Conservation (phyloP, 2,888 invertebrate genomes). For the Petrolisthes manimaculis region DNA sequence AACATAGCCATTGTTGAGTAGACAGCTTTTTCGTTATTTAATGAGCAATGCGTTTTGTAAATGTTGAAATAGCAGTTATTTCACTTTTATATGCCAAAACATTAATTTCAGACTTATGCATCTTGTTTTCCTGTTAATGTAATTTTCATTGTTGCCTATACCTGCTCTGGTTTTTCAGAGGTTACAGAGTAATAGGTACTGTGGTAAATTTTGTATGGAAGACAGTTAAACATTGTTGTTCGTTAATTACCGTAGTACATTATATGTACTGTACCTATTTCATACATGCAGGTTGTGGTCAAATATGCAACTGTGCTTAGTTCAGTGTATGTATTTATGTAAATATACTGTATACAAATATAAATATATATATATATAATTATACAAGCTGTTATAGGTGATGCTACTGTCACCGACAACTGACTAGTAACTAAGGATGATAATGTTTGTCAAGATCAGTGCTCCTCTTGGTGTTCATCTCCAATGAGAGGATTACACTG, state of each 20-base stretch:
- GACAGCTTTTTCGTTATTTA: too few relatives aligned
- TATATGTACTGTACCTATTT: neutral
- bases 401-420: slow-evolving; percentile 4
- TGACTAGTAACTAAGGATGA: slow-evolving; percentile 20
- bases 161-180: too few relatives aligned
- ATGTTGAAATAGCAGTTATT: too few relatives aligned
- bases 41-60: too few relatives aligned
- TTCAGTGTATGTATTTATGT: slow-evolving; percentile 37
- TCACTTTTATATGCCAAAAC: too few relatives aligned
- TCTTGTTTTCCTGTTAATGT: too few relatives aligned
- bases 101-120: too few relatives aligned
- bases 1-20: too few relatives aligned
- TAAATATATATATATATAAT: slow-evolving; percentile 40
- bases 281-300: slow-evolving; percentile 30
- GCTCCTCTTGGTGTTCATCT: neutral
- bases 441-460: slow-evolving; percentile 1
- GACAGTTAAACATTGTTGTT: slow-evolving; percentile 1
- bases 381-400: slow-evolving; percentile 36
- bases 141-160: too few relatives aligned
- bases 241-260: slow-evolving; percentile 10
- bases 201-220: too few relatives aligned
- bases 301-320: slow-evolving; percentile 40
- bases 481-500: neutral
- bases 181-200: too few relatives aligned
- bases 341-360: slow-evolving; percentile 42